Percentiles rank a stretch among this genome's conserved stretches.
Conservation (phyloP, 2,797 vertebrate species). For the Macropodus opercularis region DNA sequence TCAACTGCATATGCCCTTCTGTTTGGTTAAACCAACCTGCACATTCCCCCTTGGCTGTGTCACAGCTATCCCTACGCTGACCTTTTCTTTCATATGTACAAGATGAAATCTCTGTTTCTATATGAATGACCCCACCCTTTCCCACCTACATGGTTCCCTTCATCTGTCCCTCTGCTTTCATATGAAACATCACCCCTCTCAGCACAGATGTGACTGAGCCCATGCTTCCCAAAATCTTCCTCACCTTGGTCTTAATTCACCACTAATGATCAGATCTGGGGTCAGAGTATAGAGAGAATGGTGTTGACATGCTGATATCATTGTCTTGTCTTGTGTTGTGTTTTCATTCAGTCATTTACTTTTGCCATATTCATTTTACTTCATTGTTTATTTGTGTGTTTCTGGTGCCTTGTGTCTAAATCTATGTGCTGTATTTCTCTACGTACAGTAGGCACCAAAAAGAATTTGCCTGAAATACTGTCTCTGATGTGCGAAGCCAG, state of each 20-base stretch:
- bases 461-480: too few species aligned
- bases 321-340: slow-evolving; percentile 17
- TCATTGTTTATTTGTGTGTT: too few species aligned
- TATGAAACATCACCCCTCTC: slow-evolving; percentile 8
- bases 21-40: slow-evolving; percentile 31
- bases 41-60: slow-evolving; percentile 37
- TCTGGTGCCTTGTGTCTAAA: too few species aligned
- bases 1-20: slow-evolving; percentile 21
- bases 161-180: slow-evolving; percentile 9
- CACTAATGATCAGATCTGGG: slow-evolving; percentile 30
- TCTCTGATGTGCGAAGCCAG: too few species aligned
- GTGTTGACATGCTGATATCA: slow-evolving; percentile 61
- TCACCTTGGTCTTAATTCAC: slow-evolving; percentile 27
- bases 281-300: slow-evolving; percentile 60
- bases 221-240: slow-evolving; percentile 2
- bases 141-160: slow-evolving; percentile 11
- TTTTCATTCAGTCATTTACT: slow-evolving; percentile 29
- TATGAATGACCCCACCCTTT: slow-evolving; percentile 34
- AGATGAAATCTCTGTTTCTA: slow-evolving; percentile 8
- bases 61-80: slow-evolving; percentile 30
- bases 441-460: too few species aligned
- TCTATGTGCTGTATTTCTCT: too few species aligned
- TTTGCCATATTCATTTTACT: not conserved
- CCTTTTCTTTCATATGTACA: slow-evolving; percentile 22
- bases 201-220: slow-evolving; percentile 3